Base-by-base conservation (phyloP, 2,113 vertebrate genomes). In the Ammodytes marinus region DNA sequence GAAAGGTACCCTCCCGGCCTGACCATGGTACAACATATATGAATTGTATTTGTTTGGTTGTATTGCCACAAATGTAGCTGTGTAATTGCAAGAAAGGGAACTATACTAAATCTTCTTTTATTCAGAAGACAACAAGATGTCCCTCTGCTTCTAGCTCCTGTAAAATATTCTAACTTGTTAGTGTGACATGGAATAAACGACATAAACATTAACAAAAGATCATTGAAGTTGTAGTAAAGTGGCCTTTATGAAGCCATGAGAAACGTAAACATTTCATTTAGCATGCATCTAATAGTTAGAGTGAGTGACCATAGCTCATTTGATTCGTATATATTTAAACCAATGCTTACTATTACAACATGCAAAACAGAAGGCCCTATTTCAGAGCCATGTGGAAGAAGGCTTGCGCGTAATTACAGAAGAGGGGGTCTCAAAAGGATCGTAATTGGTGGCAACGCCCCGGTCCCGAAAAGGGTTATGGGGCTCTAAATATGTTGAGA, bases 361-460 rank as follows among this genome's bases (percentile, higher is more conserved):
- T 93, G 87, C 86, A 88, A 92, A 94, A 81, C 78, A 68, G 59
- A 77, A 61, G 47, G 63, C 46, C 46, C 17, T 60, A 54, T 74
- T 86, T 77, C 74, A 88, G 66, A 77, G 63, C 55, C 75, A 83
- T 72, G 74, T 83, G 77, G 87, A 86, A 71, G 69, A 90, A 83
- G 80, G 78, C 82, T 80, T 59, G 82, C 77, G 65, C 46, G 79
- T 93, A 93, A 94, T 94, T 93, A 91, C 80, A 92, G 83, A 83
- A 86, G 71, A 80, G 59, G 81, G 27, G 71, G 79, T 87, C 89
- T 88, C 86, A 86, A 82, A 83, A 71, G 86, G 91, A 85, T 84
- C 61, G 47, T 92, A 91, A 93, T 94, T 91, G 89, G 85, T 86
- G 87, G 86, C 87, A 86, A 88, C 74, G 65, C 91, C 89, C 83